Evolutionary conservation across 2,797 vertebrate species (phyloP), one percentile per base, ranked within the genome.

Genomic region (Parotocinclus haroldoi): DNA sequence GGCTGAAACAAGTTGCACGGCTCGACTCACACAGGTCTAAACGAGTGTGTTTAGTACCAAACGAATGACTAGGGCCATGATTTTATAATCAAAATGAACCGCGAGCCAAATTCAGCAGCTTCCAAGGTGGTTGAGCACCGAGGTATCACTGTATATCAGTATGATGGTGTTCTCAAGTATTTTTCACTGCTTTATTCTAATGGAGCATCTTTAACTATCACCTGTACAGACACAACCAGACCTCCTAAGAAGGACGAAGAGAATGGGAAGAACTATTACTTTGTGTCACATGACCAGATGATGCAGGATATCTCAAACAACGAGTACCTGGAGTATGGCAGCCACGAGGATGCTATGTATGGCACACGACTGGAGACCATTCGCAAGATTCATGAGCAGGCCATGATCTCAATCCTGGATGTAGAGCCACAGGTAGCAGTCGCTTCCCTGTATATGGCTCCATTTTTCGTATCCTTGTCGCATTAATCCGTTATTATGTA

Each of bases 271-370:
- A 98, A 98, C 88, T 99, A 98, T 84, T 96, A 89, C 90, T 99
- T 99, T 60, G 94, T 98, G 74, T 95, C 94, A 70, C 95, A 98
- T 62, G 96, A 99, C 82, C 96, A 98, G 92, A 99, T 98, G 95
- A 99, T 98, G 96, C 94, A 94, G 90, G 96, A 98, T 92, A 99
- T 99, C 88, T 96, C 95, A 81, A 98, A 96, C 89, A 99, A 99
- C 46, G 96, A 99, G 78, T 98, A 98, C 85, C 89, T 99, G 88
- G 96, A 99, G 88, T 99, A 99, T 48, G 96, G 96, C 85, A 98
- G 96, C 89, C 95, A 98, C 12, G 95, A 99, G 85, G 96, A 98
- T 75, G 95, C 96, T 73, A 99, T 99, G 96, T 99, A 98, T 19
- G 96, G 95, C 58, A 99, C 96, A 57, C 91, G 96, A 83, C 91